A percentile compares a stretch with the other conserved stretches of the same genome.
Conservation (phyloP, 2,888 invertebrate genomes). For the Diogma glabrata region DNA sequence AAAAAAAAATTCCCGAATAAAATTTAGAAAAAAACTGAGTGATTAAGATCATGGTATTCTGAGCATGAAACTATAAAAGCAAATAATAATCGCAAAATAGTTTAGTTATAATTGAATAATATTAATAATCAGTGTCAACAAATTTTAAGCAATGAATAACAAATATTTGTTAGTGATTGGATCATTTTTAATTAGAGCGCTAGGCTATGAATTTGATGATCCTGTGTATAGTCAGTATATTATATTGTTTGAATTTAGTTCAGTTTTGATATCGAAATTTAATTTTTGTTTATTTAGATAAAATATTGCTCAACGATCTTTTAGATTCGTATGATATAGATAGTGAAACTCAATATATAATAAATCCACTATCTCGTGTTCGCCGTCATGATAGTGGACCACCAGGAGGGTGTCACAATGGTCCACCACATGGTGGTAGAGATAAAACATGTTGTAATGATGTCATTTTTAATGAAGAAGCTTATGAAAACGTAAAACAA, state of each 20-base stretch:
- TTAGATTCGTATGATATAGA: background rate
- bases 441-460: constrained; percentile 1
- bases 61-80: too few species aligned
- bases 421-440: background rate
- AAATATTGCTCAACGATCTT: background rate
- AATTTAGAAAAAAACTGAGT: too few species aligned
- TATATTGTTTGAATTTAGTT: background rate
- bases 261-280: background rate
- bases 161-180: too few species aligned
- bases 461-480: background rate
- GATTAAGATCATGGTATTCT: too few species aligned
- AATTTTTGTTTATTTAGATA: background rate
- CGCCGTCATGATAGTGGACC: too few species aligned
- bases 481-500: background rate
- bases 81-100: too few species aligned
- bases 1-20: too few species aligned
- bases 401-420: background rate
- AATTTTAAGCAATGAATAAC: too few species aligned
- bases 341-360: background rate
- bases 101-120: too few species aligned
- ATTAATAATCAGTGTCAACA: too few species aligned
- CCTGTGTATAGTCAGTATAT: background rate
- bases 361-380: background rate
- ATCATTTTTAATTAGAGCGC: too few species aligned
- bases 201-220: constrained; percentile 8